Evolutionary conservation across 2,113 vertebrate genomes (phyloP), one percentile per base, ranked within the genome.

Genomic region (Micronycteris hirsuta): DNA sequence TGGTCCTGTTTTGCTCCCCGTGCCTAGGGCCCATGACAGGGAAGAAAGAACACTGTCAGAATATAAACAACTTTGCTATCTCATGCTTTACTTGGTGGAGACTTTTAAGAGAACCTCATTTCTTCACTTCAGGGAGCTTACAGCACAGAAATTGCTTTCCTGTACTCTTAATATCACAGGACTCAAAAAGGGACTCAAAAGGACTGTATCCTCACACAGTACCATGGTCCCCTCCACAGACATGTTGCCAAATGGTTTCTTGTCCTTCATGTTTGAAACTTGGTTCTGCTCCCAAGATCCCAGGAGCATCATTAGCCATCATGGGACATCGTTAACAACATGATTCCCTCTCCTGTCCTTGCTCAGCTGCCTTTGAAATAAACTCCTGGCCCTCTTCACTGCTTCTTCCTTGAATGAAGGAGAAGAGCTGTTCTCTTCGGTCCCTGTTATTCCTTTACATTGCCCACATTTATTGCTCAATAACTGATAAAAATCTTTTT

Each of bases 1-100:
- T 3, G 4, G 8, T 52, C 36, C 33, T 47, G 38, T n/a, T 86
- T 78, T 61, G 38, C 61, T 83, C 65, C 31, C 4, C 38, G 10
- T 22, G 84, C 97, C 80, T n/a, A 54, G 41, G 61, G 36, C 15
- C 54, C 47, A 12, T 14, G 58, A 36, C 47, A 56, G 38, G 43
- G 74, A 93, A 93, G 31, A 94, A n/a, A 58, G 10, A 86, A 84
- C 54, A 26, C 54, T 45, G 43, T 56, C 11, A 63, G 47, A 94
- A 97, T 96, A 92, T 47, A 91, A 96, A 86, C 65, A 68, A 11
- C 87, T 17, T 31, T 20, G 19, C 61, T 54, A 7, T 61, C 65
- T 56, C 45, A 7, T 0, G 36, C 22, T 73, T 24, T 15, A 33
- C 65, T 82, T 67, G 84, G 91, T 83, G 74, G 81, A 70, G 91